Conservation (phyloP, 2,113 vertebrate genomes). For the Pseudonaja textilis region DNA sequence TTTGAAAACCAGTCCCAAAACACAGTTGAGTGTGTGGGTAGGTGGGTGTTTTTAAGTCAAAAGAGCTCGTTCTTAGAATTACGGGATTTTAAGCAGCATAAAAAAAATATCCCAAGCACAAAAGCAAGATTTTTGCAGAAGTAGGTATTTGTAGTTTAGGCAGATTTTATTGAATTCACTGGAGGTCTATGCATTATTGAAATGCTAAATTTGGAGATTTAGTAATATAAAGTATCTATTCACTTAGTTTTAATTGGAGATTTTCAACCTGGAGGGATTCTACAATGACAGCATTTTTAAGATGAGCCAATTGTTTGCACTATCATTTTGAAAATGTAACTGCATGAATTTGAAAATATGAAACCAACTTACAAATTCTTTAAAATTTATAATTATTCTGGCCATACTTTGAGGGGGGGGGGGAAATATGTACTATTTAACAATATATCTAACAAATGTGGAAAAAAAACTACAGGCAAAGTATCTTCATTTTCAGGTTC, state of each 20-base stretch:
- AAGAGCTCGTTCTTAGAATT: not conserved
- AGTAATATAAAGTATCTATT: not conserved
- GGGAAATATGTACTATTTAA: not conserved
- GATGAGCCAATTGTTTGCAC: not conserved
- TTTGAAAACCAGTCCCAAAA: not conserved
- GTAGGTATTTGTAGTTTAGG: not conserved
- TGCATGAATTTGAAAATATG: not conserved
- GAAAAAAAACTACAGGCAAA: constrained; percentile 12
- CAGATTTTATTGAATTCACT: not conserved
- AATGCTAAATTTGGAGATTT: not conserved
- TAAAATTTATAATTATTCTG: not conserved
- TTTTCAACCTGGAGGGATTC: not conserved
- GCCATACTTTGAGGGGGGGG: not conserved
- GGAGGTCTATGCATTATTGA: not conserved
- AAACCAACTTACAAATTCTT: not conserved
- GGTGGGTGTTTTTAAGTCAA: not conserved
- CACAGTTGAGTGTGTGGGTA: not conserved
- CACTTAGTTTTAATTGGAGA: not conserved
- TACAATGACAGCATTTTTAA: not conserved
- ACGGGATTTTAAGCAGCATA: not conserved
- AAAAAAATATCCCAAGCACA: not conserved
- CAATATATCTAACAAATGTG: not conserved
- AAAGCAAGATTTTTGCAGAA: not conserved
- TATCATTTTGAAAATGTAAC: not conserved
- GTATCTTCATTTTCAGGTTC: constrained; percentile 52